A percentile compares a stretch with the other conserved stretches of the same genome.
phyloP scores from a whole-genome alignment of 2,113 vertebrate species.

The Chiloscyllium plagiosum region DNA sequence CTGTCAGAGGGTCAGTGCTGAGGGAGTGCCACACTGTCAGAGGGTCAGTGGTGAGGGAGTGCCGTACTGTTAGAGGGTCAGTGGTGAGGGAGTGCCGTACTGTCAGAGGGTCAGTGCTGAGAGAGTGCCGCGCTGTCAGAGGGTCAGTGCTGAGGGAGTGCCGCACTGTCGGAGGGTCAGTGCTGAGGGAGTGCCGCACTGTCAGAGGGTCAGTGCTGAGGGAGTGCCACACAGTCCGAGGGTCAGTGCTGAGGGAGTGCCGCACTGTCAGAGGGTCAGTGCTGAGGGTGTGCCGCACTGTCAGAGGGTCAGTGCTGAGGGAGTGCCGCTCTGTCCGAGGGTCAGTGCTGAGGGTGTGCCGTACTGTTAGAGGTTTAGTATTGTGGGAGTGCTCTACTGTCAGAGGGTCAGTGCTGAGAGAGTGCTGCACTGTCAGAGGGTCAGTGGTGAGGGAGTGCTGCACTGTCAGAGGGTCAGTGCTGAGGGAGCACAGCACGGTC shows the following conservation, averaged over 20 bases:
- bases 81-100: neutral
- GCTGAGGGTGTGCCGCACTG: neutral
- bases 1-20: neutral
- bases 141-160: no score
- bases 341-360: neutral
- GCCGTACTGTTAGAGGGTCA: neutral
- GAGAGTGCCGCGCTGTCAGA: no score
- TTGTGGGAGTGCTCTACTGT: no score
- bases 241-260: neutral
- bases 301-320: neutral
- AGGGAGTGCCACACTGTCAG: neutral
- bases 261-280: neutral
- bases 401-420: no score
- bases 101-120: neutral
- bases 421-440: no score
- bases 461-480: no score
- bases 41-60: neutral
- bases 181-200: neutral
- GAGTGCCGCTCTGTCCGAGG: neutral
- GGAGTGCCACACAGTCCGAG: neutral
- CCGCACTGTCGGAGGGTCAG: no score
- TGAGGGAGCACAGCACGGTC: no score
- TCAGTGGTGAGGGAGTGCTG: no score
- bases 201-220: neutral
- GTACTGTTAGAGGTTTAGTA: no score